Percentiles rank a stretch among this genome's conserved stretches.
phyloP scores from a whole-genome alignment of 2,888 invertebrate species.

The Gibbula magus region DNA sequence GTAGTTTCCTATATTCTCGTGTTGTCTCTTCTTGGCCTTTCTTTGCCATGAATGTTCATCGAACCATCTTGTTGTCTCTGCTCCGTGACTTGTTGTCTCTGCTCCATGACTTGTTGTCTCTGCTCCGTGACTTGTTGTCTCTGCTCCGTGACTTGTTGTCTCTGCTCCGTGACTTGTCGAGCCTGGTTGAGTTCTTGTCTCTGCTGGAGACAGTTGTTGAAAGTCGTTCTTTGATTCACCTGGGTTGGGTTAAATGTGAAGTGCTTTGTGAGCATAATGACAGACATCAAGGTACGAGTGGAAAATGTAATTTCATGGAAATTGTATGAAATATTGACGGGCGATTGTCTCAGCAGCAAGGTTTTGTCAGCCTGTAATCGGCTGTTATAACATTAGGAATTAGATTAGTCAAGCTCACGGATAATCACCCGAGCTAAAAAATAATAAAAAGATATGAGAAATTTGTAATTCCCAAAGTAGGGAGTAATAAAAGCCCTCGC shows the following conservation, averaged over 20 bases:
- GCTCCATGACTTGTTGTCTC: no score
- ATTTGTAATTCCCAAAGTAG: constrained; percentile 18
- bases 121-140: no score
- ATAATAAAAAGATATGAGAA: constrained; percentile 21
- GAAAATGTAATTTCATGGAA: constrained; percentile 13
- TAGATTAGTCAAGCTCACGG: constrained; percentile 22
- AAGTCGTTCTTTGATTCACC: not conserved
- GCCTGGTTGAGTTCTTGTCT: no score
- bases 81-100: no score
- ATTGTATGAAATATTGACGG: constrained; percentile 20
- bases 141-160: no score
- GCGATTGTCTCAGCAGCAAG: not conserved
- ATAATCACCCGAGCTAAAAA: constrained; percentile 14
- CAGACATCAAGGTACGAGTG: not conserved
- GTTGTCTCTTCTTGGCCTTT: no score
- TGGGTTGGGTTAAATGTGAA: not conserved
- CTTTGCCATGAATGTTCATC: no score
- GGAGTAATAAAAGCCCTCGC: constrained; percentile 16
- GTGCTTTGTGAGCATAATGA: not conserved
- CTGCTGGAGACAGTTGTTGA: not conserved
- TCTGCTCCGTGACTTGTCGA: no score
- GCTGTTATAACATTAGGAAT: constrained; percentile 16
- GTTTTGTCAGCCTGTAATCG: constrained; percentile 11
- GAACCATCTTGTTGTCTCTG: no score
- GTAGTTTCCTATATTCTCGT: no score